Evolutionary conservation across 2,797 vertebrate genomes (phyloP).

Genomic region (Crypturellus tataupa): DNA sequence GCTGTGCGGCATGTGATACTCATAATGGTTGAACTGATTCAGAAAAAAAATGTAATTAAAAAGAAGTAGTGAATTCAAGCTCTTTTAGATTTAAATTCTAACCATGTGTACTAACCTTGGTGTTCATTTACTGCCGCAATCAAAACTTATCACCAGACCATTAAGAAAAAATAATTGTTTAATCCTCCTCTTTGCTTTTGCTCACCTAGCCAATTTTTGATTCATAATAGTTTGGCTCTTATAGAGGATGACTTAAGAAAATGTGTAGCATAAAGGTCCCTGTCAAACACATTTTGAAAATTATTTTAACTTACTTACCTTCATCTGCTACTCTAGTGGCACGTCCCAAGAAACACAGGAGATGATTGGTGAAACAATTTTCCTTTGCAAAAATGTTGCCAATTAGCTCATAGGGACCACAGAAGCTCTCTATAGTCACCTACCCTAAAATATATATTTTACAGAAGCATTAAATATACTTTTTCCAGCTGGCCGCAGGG

Average conservation of each 20-base stretch:
- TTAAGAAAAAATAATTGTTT: slow-evolving; percentile 30
- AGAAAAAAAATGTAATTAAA: slow-evolving; percentile 47
- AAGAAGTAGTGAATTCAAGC: background rate
- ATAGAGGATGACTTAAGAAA: slow-evolving; percentile 41
- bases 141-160: background rate
- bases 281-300: slow-evolving; percentile 46
- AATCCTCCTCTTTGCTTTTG: slow-evolving; percentile 20
- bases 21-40: slow-evolving; percentile 1
- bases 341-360: background rate
- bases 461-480: background rate
- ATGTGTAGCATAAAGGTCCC: slow-evolving; percentile 19
- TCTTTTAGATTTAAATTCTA: slow-evolving; percentile 11
- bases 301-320: slow-evolving; percentile 50
- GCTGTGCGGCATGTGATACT: background rate
- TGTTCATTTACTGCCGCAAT: background rate
- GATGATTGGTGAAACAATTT: slow-evolving; percentile 17
- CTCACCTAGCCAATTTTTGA: slow-evolving; percentile 31
- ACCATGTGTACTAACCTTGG: background rate
- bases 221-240: slow-evolving; percentile 48
- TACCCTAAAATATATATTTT: slow-evolving; percentile 25
- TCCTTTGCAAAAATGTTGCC: slow-evolving; percentile 21
- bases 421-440: background rate
- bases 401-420: background rate
- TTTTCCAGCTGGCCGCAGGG: slow-evolving; percentile 20
- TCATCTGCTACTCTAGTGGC: slow-evolving; percentile 16